Percentiles rank a stretch among this genome's conserved stretches.
Conservation (phyloP, 1,140 invertebrate species). For the Acyrthosiphon pisum region DNA sequence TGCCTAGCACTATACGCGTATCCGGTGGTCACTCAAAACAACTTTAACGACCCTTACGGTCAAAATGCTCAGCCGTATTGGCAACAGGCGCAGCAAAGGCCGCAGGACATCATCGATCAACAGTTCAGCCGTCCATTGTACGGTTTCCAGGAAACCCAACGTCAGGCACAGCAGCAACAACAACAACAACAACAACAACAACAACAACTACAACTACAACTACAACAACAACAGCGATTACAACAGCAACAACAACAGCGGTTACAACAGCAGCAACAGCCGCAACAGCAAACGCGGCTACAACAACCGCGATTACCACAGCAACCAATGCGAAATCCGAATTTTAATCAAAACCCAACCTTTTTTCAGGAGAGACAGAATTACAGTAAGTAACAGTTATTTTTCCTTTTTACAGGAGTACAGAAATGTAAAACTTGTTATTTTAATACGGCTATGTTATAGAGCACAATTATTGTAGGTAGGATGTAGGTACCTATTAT, state of each 20-base stretch:
- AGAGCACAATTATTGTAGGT: not conserved
- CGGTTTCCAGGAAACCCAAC: not conserved
- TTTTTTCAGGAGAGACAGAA: not conserved
- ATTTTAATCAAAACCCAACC: conserved; percentile 2
- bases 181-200: not conserved
- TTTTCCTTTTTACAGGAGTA: not conserved
- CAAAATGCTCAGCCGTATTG: conserved; percentile 1
- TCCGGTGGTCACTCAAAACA: not conserved
- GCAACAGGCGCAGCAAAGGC: conserved; percentile 44
- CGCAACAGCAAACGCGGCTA: not conserved
- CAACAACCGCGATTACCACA: not conserved
- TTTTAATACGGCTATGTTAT: not conserved
- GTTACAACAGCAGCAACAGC: conserved; percentile 9
- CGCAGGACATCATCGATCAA: conserved; percentile 38
- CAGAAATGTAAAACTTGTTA: not conserved
- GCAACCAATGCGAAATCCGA: not conserved
- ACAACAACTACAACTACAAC: not conserved
- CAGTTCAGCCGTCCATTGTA: not conserved
- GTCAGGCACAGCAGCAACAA: not conserved
- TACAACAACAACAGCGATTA: not conserved
- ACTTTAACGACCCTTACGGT: not conserved
- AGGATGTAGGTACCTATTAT: not conserved
- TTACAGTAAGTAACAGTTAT: not conserved
- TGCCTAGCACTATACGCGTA: not conserved
- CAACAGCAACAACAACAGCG: conserved; percentile 25